Evolutionary conservation across 2,113 vertebrate genomes (phyloP).

Genomic region (Grus americana): DNA sequence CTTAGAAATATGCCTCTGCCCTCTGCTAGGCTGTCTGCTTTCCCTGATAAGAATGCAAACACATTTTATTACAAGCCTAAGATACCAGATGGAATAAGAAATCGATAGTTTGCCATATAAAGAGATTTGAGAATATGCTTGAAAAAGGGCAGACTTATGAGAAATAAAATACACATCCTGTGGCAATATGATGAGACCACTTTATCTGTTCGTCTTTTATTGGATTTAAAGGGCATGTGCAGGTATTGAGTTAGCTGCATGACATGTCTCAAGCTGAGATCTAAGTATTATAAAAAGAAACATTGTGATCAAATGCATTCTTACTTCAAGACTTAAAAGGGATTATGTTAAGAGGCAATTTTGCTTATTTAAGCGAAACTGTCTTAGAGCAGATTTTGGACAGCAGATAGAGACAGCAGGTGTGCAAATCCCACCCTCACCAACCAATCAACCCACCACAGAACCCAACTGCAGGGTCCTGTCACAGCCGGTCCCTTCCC

Average conservation of each 20-base stretch:
- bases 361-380: background rate
- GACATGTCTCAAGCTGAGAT: background rate
- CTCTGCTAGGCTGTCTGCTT: background rate
- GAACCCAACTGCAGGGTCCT: background rate
- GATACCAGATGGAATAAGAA: background rate
- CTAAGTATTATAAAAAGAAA: background rate
- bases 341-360: background rate
- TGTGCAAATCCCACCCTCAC: background rate
- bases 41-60: background rate
- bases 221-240: conserved; percentile 26
- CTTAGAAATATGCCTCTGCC: background rate
- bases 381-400: background rate
- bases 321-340: background rate
- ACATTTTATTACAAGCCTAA: background rate
- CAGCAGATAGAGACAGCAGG: background rate
- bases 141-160: background rate
- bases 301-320: background rate
- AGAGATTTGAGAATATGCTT: background rate
- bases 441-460: too few relatives aligned
- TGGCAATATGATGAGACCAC: background rate
- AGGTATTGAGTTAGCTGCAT: background rate
- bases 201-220: background rate
- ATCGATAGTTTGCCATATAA: background rate
- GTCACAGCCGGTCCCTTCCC: background rate
- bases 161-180: background rate